Conservation (phyloP, 2,797 vertebrate genomes). For the Amazonetta brasiliensis region DNA sequence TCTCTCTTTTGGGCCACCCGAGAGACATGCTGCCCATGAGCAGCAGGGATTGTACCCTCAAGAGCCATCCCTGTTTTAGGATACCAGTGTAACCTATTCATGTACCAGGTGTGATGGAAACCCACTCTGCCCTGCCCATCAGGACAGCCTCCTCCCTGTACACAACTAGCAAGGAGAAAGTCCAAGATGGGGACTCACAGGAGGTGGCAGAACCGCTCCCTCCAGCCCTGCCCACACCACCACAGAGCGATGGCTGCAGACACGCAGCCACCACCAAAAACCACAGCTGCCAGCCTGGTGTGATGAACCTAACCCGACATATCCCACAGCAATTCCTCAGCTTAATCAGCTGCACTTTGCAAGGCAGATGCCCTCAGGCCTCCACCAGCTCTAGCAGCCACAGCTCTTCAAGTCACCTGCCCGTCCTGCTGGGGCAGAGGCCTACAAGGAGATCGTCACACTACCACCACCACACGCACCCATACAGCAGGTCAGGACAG, state of each 20-base stretch:
- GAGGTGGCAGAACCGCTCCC: not conserved
- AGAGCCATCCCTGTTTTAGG: accelerated
- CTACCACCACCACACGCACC: accelerated
- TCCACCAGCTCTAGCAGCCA: not conserved
- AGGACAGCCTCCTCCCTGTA: too few relatives aligned
- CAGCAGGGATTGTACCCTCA: not conserved
- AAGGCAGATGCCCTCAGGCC: not conserved
- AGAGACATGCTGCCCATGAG: not conserved
- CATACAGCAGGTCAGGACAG: not conserved
- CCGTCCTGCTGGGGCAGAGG: not conserved
- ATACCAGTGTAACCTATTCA: not conserved
- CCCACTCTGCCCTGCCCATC: not conserved
- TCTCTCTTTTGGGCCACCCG: not conserved
- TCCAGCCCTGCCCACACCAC: not conserved
- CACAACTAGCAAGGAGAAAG: not conserved
- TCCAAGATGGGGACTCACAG: not conserved
- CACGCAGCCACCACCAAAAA: not conserved
- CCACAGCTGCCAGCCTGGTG: accelerated
- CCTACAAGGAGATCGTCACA: not conserved
- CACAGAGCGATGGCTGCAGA: not conserved
- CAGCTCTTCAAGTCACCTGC: not conserved
- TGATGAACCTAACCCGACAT: not conserved
- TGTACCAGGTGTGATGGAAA: not conserved
- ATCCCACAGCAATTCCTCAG: not conserved
- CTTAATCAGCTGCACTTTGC: not conserved